phyloP scores from a whole-genome alignment of 2,797 vertebrate genomes.

The Pantherophis vulpinus region DNA sequence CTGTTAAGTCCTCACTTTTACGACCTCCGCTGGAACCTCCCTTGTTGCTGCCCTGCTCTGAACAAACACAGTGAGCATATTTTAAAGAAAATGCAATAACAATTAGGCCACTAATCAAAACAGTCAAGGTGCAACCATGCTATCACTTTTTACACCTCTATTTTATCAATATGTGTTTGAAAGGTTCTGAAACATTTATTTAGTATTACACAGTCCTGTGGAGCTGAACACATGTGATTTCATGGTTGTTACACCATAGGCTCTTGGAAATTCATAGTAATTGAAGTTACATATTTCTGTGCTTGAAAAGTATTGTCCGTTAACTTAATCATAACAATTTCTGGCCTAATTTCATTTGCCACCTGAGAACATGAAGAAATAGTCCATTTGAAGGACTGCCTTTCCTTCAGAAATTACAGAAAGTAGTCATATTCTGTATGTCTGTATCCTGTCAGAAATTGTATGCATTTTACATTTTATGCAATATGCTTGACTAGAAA shows the following conservation, averaged over 20 bases:
- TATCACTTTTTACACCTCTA: background rate
- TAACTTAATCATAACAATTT: conserved; percentile 20
- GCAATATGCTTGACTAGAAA: background rate
- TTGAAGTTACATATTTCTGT: background rate
- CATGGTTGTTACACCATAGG: background rate
- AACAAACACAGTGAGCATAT: background rate
- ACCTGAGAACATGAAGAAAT: background rate
- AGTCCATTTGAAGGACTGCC: background rate
- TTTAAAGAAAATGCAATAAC: background rate
- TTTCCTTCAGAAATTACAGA: background rate
- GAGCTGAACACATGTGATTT: background rate
- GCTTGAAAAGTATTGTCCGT: background rate
- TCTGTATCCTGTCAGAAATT: background rate
- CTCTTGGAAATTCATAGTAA: conserved; percentile 15
- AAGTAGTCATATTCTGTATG: background rate
- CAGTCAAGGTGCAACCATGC: background rate
- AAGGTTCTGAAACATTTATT: background rate
- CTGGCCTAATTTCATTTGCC: background rate
- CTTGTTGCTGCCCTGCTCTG: no score
- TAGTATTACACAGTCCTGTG: background rate
- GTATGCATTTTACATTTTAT: background rate
- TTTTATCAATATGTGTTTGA: background rate
- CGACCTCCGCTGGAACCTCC: no score
- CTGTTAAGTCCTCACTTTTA: no score
- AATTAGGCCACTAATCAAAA: background rate